Percentiles rank a stretch among this genome's conserved stretches.
These are phyloP conservation scores for Sabatieria punctata DNA, from an alignment of 2,888 invertebrate species.

Conservation along the genomic window DNA sequence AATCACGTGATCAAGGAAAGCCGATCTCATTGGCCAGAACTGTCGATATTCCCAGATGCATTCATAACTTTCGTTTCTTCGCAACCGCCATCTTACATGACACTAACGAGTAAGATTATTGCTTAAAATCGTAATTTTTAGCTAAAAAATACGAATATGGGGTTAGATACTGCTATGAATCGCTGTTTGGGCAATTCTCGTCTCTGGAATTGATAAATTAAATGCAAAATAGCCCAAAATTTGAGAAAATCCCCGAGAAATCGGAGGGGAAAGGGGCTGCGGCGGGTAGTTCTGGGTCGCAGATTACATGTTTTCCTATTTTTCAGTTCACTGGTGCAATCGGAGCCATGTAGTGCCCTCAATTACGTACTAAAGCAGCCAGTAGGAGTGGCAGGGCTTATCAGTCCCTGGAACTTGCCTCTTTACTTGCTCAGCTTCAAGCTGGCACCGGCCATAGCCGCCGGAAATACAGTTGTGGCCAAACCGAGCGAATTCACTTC, in stretches of 20 bases:
- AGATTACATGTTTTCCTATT: no score
- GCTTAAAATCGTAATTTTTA: no score
- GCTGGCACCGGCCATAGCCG: slow-evolving; percentile 38
- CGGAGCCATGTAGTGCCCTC: slow-evolving; percentile 25
- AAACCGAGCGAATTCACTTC: slow-evolving; percentile 44
- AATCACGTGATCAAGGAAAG: slow-evolving; percentile 43
- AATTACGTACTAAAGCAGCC: slow-evolving; percentile 39
- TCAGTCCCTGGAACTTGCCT: slow-evolving; percentile 44
- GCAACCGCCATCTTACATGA: slow-evolving; percentile 36
- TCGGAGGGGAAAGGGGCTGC: no score
- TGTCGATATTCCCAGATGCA: slow-evolving; percentile 41
- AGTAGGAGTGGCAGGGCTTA: slow-evolving; percentile 41
- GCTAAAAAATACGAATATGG: no score
- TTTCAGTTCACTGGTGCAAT: slow-evolving; percentile 21
- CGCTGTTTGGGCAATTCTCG: no score
- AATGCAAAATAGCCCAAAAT: no score
- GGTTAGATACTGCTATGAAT: no score
- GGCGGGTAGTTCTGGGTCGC: no score
- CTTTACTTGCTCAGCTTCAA: slow-evolving; percentile 43
- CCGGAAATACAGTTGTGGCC: slow-evolving; percentile 40
- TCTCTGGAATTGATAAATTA: no score
- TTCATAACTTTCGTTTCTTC: slow-evolving; percentile 41
- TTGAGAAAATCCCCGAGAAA: no score
- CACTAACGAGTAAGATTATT: slow-evolving; percentile 31
- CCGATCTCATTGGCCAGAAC: slow-evolving; percentile 34